These are phyloP conservation scores for Chloroceryle aenea DNA, from an alignment of 2,113 vertebrate species.

Conservation along the genomic window DNA sequence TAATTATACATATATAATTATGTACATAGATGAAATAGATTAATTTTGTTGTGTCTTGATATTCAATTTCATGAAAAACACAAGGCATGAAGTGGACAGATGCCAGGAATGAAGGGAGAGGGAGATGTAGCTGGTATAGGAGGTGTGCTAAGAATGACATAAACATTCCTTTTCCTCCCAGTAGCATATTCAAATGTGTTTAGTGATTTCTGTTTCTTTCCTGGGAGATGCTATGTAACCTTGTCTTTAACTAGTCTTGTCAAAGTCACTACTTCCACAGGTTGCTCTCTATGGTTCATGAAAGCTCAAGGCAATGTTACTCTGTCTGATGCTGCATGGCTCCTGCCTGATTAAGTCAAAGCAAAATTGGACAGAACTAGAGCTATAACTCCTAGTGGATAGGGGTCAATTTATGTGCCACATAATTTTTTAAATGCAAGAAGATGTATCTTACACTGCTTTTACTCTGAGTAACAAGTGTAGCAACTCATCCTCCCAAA, in stretches of 20 bases:
- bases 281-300: background rate
- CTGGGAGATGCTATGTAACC: background rate
- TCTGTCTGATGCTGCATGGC: background rate
- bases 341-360: background rate
- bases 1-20: background rate
- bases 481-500: background rate
- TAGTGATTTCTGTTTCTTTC: background rate
- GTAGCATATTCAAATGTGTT: background rate
- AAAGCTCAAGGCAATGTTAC: background rate
- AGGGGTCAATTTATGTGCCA: background rate
- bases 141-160: background rate
- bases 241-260: background rate
- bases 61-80: background rate
- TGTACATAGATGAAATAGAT: background rate
- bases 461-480: background rate
- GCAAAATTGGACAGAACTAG: background rate
- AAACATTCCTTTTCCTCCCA: background rate
- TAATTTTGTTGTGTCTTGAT: background rate
- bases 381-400: background rate
- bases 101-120: background rate
- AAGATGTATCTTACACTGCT: background rate
- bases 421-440: background rate
- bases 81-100: background rate
- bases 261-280: background rate
- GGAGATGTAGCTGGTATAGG: background rate